Evolutionary conservation across 2,888 invertebrate species (phyloP).

Genomic region (Leucoma salicis): DNA sequence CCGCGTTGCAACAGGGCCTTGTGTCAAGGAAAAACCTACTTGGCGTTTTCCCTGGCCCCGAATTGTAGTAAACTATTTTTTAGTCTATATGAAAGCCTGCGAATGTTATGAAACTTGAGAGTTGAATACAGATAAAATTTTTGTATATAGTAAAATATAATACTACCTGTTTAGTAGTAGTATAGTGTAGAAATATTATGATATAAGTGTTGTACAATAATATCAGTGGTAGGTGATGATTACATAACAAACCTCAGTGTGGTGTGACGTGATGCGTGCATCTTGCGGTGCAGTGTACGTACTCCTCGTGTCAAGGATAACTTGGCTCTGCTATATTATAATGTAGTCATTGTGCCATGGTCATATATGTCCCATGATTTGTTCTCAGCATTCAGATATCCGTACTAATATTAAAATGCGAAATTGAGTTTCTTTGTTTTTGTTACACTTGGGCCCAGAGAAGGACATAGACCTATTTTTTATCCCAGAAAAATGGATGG

Average conservation of each 20-base stretch:
- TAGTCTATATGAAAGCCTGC: constrained; percentile 30
- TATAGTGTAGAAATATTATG: constrained; percentile 39
- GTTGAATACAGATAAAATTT: constrained; percentile 6
- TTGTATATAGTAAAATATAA: constrained; percentile 5
- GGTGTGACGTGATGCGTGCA: constrained; percentile 40
- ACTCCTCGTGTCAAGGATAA: constrained; percentile 71
- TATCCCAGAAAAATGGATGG: no score
- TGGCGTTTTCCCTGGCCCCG: constrained; percentile 78
- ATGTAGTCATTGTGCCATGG: constrained; percentile 62
- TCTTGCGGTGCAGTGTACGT: constrained; percentile 38
- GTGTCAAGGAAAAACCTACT: constrained; percentile 80
- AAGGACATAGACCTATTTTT: no score
- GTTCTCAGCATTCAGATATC: constrained; percentile 6
- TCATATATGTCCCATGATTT: constrained; percentile 37
- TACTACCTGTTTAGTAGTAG: constrained; percentile 17
- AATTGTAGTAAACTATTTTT: constrained; percentile 47
- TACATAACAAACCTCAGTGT: constrained; percentile 57
- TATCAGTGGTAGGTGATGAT: constrained; percentile 54
- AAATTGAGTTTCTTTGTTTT: no score
- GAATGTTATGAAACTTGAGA: constrained; percentile 8
- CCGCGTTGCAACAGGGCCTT: constrained; percentile 76
- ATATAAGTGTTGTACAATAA: constrained; percentile 54
- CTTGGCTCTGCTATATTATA: constrained; percentile 52
- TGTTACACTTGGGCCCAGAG: no score
- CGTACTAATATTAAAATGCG: no score